phyloP scores from a whole-genome alignment of 2,113 vertebrate species.

The Acanthisitta chloris region DNA sequence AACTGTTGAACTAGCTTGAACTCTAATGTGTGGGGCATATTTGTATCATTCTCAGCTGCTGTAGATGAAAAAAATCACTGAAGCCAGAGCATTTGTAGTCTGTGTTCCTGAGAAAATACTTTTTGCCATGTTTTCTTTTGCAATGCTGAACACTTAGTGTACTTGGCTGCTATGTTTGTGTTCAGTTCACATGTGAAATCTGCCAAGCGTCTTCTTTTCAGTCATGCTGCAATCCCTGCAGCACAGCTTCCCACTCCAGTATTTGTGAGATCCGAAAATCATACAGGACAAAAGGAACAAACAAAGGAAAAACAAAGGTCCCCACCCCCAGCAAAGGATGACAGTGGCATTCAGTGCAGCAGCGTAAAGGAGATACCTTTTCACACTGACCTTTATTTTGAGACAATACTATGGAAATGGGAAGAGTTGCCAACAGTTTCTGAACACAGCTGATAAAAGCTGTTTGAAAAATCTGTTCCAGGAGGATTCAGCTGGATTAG shows the following conservation, averaged over 20 bases:
- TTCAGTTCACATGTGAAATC: background rate
- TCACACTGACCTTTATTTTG: background rate
- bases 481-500: background rate
- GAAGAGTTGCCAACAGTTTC: background rate
- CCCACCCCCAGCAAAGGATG: background rate
- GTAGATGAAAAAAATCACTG: background rate
- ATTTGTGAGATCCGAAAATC: background rate
- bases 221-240: background rate
- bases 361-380: background rate
- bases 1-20: background rate
- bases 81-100: background rate
- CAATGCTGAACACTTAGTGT: background rate
- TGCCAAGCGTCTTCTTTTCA: background rate
- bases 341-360: background rate
- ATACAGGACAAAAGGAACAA: background rate
- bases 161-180: background rate
- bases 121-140: background rate
- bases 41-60: background rate
- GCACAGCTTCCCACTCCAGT: background rate
- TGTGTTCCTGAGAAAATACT: background rate
- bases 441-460: constrained; percentile 17
- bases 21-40: background rate
- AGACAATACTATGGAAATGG: background rate
- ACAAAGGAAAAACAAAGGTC: background rate
- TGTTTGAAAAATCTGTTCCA: background rate